A percentile compares a stretch with the other conserved stretches of the same genome.
These are phyloP conservation scores for Griposia aprilina DNA, from an alignment of 2,888 invertebrate species.

Conservation along the genomic window DNA sequence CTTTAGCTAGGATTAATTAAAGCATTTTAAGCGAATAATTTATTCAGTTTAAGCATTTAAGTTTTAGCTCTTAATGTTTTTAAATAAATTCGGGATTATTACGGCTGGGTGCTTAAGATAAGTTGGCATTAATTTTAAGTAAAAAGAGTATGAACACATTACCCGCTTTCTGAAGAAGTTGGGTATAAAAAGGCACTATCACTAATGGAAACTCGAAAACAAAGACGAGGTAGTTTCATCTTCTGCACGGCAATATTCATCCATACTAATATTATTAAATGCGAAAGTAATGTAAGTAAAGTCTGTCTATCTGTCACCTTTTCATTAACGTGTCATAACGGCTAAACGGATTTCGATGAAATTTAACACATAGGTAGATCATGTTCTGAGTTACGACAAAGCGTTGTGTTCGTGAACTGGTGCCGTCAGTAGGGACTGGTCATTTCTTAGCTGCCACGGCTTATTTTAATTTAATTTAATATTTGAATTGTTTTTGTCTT, in stretches of 20 bases:
- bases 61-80: constrained; percentile 51
- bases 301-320: neutral
- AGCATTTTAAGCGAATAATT: constrained; percentile 49
- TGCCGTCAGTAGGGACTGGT: too few relatives aligned
- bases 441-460: too few relatives aligned
- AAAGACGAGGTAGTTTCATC: neutral
- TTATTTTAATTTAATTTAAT: too few relatives aligned
- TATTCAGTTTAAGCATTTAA: constrained; percentile 50
- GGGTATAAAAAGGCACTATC: neutral
- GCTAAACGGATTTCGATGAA: neutral
- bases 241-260: neutral
- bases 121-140: constrained; percentile 12
- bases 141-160: constrained; percentile 14
- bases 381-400: too few relatives aligned
- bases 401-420: too few relatives aligned
- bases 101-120: constrained; percentile 46
- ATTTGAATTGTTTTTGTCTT: too few relatives aligned
- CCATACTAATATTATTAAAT: neutral
- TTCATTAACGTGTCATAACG: neutral
- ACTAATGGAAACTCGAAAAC: neutral
- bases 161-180: neutral
- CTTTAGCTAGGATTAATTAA: constrained; percentile 42
- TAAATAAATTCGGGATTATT: constrained; percentile 49
- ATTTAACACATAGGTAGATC: neutral
- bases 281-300: too few relatives aligned